Evolutionary conservation across 2,888 invertebrate genomes (phyloP), one percentile per base, ranked within the genome.

Genomic region (Acleris holmiana): DNA sequence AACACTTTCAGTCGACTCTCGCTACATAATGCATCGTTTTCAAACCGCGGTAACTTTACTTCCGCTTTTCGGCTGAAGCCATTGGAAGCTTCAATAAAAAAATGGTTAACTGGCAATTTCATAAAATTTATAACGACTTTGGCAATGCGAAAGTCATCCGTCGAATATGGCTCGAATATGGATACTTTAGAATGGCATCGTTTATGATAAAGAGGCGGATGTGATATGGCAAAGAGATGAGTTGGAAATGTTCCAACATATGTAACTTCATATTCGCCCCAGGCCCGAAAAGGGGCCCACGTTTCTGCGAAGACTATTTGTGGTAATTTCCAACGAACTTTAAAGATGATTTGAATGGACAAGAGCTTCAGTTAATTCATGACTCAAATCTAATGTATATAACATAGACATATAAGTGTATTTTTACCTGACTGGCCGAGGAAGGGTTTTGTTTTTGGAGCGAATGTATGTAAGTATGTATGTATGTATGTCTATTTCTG

Each of bases 191-290:
- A 55, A 55, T 50, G 44, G 48, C 54, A 60, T 55, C 65, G 55
- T 54, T 64, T 59, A 64, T 64, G 41, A 48, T 54, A 65, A 46
- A 50, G 8, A 44, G 18, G 19, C 13, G 49, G 40, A 18, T 21
- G 49, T 49, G 59, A 54, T 64, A 55, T 44, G 41, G 53, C 41
- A 19, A 60, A 66, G 63, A 61, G 66, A 65, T 67, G 58, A 66
- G 63, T 71, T 71, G 68, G 68, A 66, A 57, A 47, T 57, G 68
- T 65, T 71, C 69, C 70, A 70, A 69, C 61, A 61, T 62, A 66
- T 62, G 29, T 29, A 56, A 41, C 41, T 41, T 44, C 44, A 44
- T 44, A 44, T 44, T 44, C 17, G 44, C n/a, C 15, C 4, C 17
- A 13, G 44, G 1, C 44, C 2, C 17, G 17, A 44, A 44, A 44